Evolutionary conservation across 2,888 invertebrate genomes (phyloP), one percentile per base, ranked within the genome.

Genomic region (Mythimna vitellina): DNA sequence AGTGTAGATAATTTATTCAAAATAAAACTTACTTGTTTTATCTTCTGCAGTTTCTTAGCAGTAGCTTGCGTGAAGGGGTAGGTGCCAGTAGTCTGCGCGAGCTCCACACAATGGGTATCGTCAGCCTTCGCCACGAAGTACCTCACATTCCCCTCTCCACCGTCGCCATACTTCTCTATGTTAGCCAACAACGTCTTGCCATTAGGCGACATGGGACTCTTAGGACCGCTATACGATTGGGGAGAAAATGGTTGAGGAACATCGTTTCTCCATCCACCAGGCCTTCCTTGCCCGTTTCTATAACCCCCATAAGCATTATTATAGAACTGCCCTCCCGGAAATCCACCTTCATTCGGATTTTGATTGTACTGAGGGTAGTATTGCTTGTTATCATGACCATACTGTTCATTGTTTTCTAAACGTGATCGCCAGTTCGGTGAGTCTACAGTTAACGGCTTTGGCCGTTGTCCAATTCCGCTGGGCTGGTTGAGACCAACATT

Each of bases 381-480:
- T 35, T 80, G 57, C 53, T 90, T 90, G 20, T 86, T 85, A 0
- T 90, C 89, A 72, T 92, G 90, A 0, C 90, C 83, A 70, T 89
- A 90, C 56, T 93, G 93, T 32, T 93, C 92, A 9, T 93, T 89
- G 29, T 86, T 87, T 84, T 85, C 92, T 49, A 90, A 85, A 5
- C 94, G 84, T 82, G 90, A 89, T 0, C 95, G 88, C 94, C 96
- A 95, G 77, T 90, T 92, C 0, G 96, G 96, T 35, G 96, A 96
- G 84, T 97, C 97, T 2, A 96, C 92, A 0, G 96, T 96, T n/a
- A 97, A 92, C 4, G 98, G 97, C 83, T 97, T 97, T 0, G 98
- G 98, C 65, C 98, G 95, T 90, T 97, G 97, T 0, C 98, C 98
- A 73, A 98, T 97, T 0, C 98, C 98, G 9, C 96, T 93, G 0